Base-by-base conservation (phyloP, 35 echinoderm and acorn worm species). In the Chiridota heheva region DNA sequence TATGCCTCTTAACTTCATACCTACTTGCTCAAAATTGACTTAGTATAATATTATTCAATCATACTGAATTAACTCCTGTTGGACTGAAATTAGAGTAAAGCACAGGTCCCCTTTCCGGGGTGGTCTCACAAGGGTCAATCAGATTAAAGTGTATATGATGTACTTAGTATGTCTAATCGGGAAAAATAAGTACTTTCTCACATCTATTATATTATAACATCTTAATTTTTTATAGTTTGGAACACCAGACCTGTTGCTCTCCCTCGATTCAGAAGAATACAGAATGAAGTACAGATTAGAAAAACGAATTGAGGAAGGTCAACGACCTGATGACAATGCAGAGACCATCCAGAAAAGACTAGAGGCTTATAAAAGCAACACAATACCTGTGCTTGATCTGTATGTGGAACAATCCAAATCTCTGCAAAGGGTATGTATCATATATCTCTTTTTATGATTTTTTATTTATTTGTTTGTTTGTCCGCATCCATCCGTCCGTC, bases 201-300 rank as follows among this genome's bases (percentile, higher is more conserved):
- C 63, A 15, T 32, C 15, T 13, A n/a, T 22, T 17, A 30, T 1
- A 49, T 30, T 57, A 37, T 53, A 20, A 12, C 28, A 8, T 84
- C 16, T 57, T 73, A 73, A 44, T 58, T 43, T 69, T 82, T 30
- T 73, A 41, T 60, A 84, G 91, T 95, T 80, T 74, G 86, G 86
- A 28, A 36, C 72, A 24, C 63, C 81, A 13, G 81, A 89, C 45
- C 35, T 95, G 70, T 78, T 89, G 2, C 36, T 95, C 7, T 77
- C 32, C 28, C 31, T 95, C 38, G 86, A 89, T 62, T 89, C 86
- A 42, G 81, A 83, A n/a, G 80, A 85, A 38, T 60, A 62, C 46
- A 20, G 80, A 1, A 47, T 89, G 2, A 83, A 88, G 57, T 79
- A 43, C 40, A 73, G 86, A 39, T 68, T 89, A 3, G 60, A 83